phyloP scores from a whole-genome alignment of 1,140 invertebrate genomes.

The Danaus melanippus region DNA sequence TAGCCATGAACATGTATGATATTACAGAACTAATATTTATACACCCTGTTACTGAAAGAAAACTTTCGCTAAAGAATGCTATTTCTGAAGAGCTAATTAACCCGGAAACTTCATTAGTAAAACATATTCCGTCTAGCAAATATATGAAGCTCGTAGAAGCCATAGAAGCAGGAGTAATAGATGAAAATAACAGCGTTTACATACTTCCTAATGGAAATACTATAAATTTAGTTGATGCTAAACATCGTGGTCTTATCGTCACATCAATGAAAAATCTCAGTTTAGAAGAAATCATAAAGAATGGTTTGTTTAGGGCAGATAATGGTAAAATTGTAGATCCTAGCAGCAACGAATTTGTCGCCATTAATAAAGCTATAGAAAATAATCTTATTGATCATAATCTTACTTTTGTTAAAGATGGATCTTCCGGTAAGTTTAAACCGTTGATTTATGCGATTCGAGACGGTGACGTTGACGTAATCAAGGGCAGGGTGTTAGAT shows the following conservation, averaged over 20 bases:
- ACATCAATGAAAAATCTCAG: conserved; percentile 79
- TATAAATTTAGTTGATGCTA: conserved; percentile 81
- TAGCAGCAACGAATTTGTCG: conserved; percentile 77
- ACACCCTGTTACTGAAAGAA: conserved; percentile 85
- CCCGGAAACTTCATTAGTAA: conserved; percentile 83
- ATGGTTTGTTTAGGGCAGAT: conserved; percentile 82
- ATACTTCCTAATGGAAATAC: conserved; percentile 75
- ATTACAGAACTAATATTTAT: conserved; percentile 80
- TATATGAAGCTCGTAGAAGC: conserved; percentile 85
- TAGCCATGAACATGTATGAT: conserved; percentile 88
- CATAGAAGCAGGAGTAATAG: conserved; percentile 80
- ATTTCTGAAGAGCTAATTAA: conserved; percentile 87
- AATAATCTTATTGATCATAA: conserved; percentile 82
- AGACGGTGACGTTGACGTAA: conserved; percentile 84
- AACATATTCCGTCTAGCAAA: conserved; percentile 78
- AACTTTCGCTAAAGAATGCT: conserved; percentile 84
- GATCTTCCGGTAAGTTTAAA: conserved; percentile 80
- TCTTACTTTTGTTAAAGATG: conserved; percentile 84
- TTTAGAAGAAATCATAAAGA: conserved; percentile 84
- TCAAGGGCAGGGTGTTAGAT: conserved; percentile 84
- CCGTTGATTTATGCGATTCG: conserved; percentile 82
- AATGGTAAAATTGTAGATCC: conserved; percentile 87
- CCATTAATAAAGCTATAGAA: conserved; percentile 81
- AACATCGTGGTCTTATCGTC: conserved; percentile 81
- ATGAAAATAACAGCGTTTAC: conserved; percentile 81